phyloP scores from a whole-genome alignment of 1,140 invertebrate species.

The Cephus cinctus region DNA sequence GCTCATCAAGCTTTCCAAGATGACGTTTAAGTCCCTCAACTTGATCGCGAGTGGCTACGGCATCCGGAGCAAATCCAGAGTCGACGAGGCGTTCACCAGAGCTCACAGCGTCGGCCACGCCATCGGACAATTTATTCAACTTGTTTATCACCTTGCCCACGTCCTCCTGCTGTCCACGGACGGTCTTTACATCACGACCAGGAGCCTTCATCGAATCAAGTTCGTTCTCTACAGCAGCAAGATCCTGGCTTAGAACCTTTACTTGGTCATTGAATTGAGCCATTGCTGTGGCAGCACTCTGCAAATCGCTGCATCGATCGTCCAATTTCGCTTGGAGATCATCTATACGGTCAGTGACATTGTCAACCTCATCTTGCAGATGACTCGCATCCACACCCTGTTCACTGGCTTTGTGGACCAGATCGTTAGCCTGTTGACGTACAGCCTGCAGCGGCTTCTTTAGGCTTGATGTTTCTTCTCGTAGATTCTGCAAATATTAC shows the following conservation, averaged over 20 bases:
- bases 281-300: conserved; percentile 83
- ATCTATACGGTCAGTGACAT: conserved; percentile 74
- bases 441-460: conserved; percentile 76
- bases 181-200: conserved; percentile 81
- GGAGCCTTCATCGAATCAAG: conserved; percentile 82
- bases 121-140: conserved; percentile 66
- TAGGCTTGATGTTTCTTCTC: conserved; percentile 73
- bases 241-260: conserved; percentile 72
- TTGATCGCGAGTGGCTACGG: conserved; percentile 75
- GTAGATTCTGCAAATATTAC: conserved; percentile 52
- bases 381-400: conserved; percentile 72
- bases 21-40: conserved; percentile 78
- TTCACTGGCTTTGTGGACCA: conserved; percentile 69
- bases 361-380: conserved; percentile 76
- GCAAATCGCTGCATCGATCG: conserved; percentile 77
- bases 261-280: conserved; percentile 85
- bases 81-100: conserved; percentile 77
- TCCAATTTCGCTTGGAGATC: conserved; percentile 76
- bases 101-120: conserved; percentile 69
- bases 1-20: conserved; percentile 75
- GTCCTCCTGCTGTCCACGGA: conserved; percentile 83
- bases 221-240: conserved; percentile 80
- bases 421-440: conserved; percentile 68
- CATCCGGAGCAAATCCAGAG: conserved; percentile 80
- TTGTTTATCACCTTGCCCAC: conserved; percentile 68